Evolutionary conservation across 1,140 invertebrate species (phyloP), one percentile per base, ranked within the genome.

Genomic region (Sarcophaga peregrina): DNA sequence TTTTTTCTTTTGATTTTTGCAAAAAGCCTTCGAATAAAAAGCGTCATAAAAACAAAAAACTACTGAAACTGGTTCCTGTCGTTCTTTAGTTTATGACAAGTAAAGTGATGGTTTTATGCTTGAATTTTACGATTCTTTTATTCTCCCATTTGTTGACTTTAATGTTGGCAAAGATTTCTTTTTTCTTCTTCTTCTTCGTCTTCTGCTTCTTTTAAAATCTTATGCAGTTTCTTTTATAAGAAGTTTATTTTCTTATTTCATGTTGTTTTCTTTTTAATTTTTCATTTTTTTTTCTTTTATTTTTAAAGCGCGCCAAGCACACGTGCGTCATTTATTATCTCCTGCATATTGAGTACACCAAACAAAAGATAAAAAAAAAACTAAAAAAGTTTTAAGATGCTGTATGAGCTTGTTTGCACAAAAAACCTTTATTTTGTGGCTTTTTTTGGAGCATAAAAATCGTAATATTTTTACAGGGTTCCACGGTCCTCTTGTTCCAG

Each of bases 221-320:
- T 37, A 37, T 37, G 25, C 25, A 37, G 25, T 37, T 37, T 37
- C 25, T 37, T 37, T 37, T 37, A 37, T 37, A 37, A 37, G 4
- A 37, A 4, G 25, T 37, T 37, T 37, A 1, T 37, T 37, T 37
- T 37, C 25, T 37, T 37, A 37, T 37, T 37, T 37, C 25, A 37
- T 37, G 25, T 37, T 37, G 25, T 37, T 37, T 37, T 37, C 25
- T 37, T 37, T 4, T 37, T 37, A 2, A 2, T 37, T 37, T 37
- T 37, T 37, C 1, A 3, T n/a, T 20, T 68, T 68, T 20, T 68
- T 68, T 68, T 68, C 20, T 25, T 25, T 37, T 20, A 9, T 5
- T 68, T 68, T 68, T 68, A 68, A 68, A 68, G 48, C 75, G 75
- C 47, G 75, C 75, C 75, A 78, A 78, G 20, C 75, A 78, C 75